Conservation (phyloP, 2,797 vertebrate genomes). For the Enteromius trimaculatus region DNA sequence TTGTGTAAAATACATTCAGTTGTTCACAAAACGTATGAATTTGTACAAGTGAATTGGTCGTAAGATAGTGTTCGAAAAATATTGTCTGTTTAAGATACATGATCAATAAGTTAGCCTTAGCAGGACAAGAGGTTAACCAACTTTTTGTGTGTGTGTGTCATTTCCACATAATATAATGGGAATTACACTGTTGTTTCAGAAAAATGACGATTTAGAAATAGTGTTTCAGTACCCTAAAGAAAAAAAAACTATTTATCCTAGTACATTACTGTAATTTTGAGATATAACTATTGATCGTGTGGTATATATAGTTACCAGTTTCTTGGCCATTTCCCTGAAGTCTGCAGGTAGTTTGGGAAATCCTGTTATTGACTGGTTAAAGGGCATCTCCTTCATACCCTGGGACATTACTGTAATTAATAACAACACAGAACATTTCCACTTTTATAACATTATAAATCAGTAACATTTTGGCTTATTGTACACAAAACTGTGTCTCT, state of each 20-base stretch:
- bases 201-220: background rate
- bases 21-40: background rate
- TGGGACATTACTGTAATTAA: constrained; percentile 44
- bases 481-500: background rate
- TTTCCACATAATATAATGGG: background rate
- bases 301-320: constrained; percentile 67
- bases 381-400: background rate
- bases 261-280: background rate
- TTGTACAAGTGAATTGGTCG: background rate
- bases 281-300: background rate
- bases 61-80: background rate
- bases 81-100: background rate
- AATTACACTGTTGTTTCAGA: background rate
- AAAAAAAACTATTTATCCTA: background rate
- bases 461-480: background rate
- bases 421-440: background rate
- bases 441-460: background rate
- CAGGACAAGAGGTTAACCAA: background rate
- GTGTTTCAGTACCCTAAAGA: background rate
- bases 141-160: background rate
- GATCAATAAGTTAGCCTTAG: background rate
- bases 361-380: background rate
- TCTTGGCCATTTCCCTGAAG: constrained; percentile 57
- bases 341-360: constrained; percentile 44
- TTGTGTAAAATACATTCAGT: background rate